These are phyloP conservation scores for Eupithecia exiguata DNA, from an alignment of 2,888 invertebrate genomes.

Conservation along the genomic window DNA sequence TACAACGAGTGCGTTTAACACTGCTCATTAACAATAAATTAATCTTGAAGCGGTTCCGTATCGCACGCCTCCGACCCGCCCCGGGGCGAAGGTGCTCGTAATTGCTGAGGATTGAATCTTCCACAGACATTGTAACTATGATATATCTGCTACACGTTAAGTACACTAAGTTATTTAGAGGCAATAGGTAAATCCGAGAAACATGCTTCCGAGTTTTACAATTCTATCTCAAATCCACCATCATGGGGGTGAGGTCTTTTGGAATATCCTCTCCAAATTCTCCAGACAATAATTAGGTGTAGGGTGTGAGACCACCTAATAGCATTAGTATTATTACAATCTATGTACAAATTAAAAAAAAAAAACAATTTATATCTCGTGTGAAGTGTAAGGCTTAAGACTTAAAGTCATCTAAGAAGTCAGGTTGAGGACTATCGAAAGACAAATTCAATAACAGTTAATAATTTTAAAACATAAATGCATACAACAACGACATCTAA, in stretches of 20 bases:
- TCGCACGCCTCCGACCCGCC: constrained; percentile 46
- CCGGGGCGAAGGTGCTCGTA: constrained; percentile 27
- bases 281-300: not conserved
- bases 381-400: too few relatives aligned
- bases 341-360: too few relatives aligned
- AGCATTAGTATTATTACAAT: too few relatives aligned
- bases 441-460: too few relatives aligned
- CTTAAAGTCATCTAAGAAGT: too few relatives aligned
- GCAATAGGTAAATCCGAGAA: not conserved
- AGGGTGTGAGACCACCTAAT: too few relatives aligned
- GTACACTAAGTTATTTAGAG: not conserved
- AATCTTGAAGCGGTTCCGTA: constrained; percentile 54
- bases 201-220: not conserved
- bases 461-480: too few relatives aligned
- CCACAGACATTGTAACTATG: not conserved
- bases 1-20: constrained; percentile 58
- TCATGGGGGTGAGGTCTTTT: too few relatives aligned
- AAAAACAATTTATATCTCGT: too few relatives aligned
- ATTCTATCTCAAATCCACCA: not conserved
- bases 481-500: too few relatives aligned
- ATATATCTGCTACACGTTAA: not conserved
- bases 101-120: constrained; percentile 25
- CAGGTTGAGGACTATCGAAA: too few relatives aligned
- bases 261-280: too few relatives aligned
- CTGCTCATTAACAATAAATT: constrained; percentile 75